Base-by-base conservation (phyloP, 2,797 vertebrate genomes). In the Bucorvus abyssinicus region DNA sequence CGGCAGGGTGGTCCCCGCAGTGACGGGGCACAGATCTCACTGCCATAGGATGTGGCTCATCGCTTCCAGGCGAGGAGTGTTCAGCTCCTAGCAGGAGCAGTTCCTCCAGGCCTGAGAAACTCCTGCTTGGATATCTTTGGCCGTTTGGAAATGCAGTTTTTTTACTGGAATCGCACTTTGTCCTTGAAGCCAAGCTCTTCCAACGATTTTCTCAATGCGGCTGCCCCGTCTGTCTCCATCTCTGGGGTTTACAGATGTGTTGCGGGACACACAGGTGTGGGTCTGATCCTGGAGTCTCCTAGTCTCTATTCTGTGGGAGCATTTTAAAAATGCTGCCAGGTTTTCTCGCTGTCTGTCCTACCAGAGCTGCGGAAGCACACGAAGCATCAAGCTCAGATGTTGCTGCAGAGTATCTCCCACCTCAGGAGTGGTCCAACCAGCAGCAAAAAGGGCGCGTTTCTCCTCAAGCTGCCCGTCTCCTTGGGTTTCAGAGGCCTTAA, bases 171-270 rank as follows among this genome's bases (percentile, higher is more conserved):
- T 68, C 49, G 49, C 45, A 7, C 80, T 69, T 53, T 73, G 32
- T 57, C 75, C 60, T 40, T n/a, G 26, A 63, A 38, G 21, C 19
- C 56, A 84, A 76, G 59, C 65, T 55, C 52, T 60, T 78, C 38
- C n/a, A 52, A 14, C 40, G 7, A 3, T 24, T 68, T 69, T 23
- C 47, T 60, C 67, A 15, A 2, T 7, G 47, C 6, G 5, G 19
- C 40, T 36, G 16, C 29, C 29, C 50, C 19, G 67, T 63, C 83
- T 36, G 18, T 32, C 40, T 82, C 32, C 20, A 2, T 56, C 44
- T 2, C 32, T 3, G 2, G 8, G 21, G 5, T 26, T 32, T 15
- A 27, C 26, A 4, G 27, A 2, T 12, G 0, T 14, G 32, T 38
- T 22, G 6, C 42, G 10, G 68, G 59, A n/a, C 36, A 20, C 38